Evolutionary conservation across 2,797 vertebrate species (phyloP), one percentile per base, ranked within the genome.

Genomic region (Hemitrygon akajei): DNA sequence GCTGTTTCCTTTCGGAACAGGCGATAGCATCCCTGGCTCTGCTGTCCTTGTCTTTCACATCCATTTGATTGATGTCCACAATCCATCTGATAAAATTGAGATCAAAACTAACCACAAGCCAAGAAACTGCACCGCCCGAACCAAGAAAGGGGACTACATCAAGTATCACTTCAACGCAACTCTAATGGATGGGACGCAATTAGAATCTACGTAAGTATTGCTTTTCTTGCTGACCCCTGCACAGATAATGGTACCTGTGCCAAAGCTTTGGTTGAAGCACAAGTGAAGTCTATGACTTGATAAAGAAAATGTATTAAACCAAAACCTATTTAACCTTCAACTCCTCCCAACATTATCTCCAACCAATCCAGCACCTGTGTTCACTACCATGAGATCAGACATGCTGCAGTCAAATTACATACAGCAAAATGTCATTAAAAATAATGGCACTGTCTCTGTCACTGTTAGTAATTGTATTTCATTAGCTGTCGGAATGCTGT

Each of bases 91-190:
- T 95, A 97, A 94, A 0, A 97, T 98, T 0, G 95, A 96, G 94
- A 94, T 99, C 94, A 97, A 95, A 0, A 96, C 97, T 66, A 96
- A 94, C 18, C 96, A 96, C 94, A 98, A 97, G 94, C 98, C 99
- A 10, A 96, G 96, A 0, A 96, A 97, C 84, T 99, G 99, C 94
- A 96, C 96, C 0, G 95, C 96, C 27, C 95, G 96, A 93, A 98
- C 97, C 82, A 99, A 98, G 96, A 99, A 98, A 94, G 99, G 98
- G 1, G 99, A 99, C 95, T 99, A 98, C 94, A 73, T 99, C 94
- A 99, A 99, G 95, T 99, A 99, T 93, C 98, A 99, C 96, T 99
- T 99, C 96, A 99, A 99, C 0, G 98, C 98, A 73, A 97, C 98
- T 0, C 97, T 99, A 76, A 96, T 99, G 97, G 99, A 99, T 6